Base-by-base conservation (phyloP, 2,797 vertebrate genomes). In the Phataginus tricuspis region DNA sequence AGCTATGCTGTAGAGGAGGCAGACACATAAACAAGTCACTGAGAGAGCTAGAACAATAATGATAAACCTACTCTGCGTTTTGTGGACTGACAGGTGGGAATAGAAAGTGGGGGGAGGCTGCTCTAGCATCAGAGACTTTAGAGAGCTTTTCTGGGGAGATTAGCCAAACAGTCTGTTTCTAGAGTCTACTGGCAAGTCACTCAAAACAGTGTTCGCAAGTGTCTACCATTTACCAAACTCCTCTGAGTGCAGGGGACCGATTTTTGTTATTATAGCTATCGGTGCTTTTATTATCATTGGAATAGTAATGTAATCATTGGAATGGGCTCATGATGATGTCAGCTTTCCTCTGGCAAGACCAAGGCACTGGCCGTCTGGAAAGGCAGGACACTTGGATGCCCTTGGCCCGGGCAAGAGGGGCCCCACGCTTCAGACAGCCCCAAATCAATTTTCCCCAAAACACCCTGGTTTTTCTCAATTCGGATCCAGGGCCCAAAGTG, bases 141-240 rank as follows among this genome's bases (percentile, higher is more conserved):
- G n/a, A 25, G 27, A 49, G 15, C 27, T 19, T 55, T 23, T 39
- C 53, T 10, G 19, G 72, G 13, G 69, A 80, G 37, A 49, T 29
- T n/a, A 75, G 53, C 25, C 39, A 53, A 51, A 15, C 0, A 5
- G 31, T 29, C 29, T 25, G 16, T 59, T 29, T 55, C 59, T 72
- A 25, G 71, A 71, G 19, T 55, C 31, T 51, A 37, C 29, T 11
- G 59, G n/a, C 10, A 74, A 86, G 19, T 55, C 49, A 59, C 34
- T 87, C 25, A 11, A 42, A 66, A 77, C n/a, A 21, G 15, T 29
- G 45, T 80, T 96, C 57, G 78, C 49, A n/a, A 88, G 78, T 12
- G 42, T 18, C 45, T 66, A 23, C 34, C 11, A 34, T n/a, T 79
- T 85, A 34, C 29, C n/a, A 83, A 63, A 23, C 10, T 66, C 49